Conservation (phyloP, 2,888 invertebrate species). For the Petrophora chlorosata region DNA sequence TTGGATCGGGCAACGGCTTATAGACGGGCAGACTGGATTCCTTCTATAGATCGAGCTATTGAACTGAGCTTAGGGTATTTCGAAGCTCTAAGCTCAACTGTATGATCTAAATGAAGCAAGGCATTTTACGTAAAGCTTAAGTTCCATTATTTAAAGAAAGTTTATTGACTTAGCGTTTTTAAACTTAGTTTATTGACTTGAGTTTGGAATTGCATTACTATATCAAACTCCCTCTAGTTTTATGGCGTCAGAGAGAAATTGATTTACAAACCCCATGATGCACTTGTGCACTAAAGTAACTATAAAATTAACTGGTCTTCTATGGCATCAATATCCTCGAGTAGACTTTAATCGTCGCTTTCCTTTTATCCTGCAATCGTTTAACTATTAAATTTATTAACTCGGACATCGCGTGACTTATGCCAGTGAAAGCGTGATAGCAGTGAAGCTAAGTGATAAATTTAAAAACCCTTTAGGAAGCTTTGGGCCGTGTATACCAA, state of each 20-base stretch:
- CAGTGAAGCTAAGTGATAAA: slow-evolving; percentile 66
- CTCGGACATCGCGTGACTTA: slow-evolving; percentile 64
- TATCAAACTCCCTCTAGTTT: slow-evolving; percentile 1
- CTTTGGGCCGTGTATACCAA: slow-evolving; percentile 46
- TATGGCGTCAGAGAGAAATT: slow-evolving; percentile 13
- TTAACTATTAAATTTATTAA: slow-evolving; percentile 50
- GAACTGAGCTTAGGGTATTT: slow-evolving; percentile 18
- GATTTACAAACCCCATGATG: slow-evolving; percentile 1
- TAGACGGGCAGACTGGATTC: slow-evolving; percentile 26
- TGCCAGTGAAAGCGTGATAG: slow-evolving; percentile 65
- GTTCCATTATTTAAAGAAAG: slow-evolving; percentile 15
- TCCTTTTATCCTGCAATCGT: slow-evolving; percentile 40
- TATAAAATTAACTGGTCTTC: background rate
- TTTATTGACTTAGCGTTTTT: slow-evolving; percentile 19
- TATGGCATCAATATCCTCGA: slow-evolving; percentile 8
- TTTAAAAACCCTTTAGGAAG: slow-evolving; percentile 62
- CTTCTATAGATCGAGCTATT: slow-evolving; percentile 28
- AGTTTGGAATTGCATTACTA: too few species aligned
- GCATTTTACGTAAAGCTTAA: slow-evolving; percentile 8
- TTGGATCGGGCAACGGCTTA: slow-evolving; percentile 46
- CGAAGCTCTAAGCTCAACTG: slow-evolving; percentile 3
- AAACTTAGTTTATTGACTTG: too few species aligned
- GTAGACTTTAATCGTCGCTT: slow-evolving; percentile 31
- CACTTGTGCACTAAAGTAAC: background rate
- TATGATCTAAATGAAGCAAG: slow-evolving; percentile 6